Evolutionary conservation across 92 coral and sea anemone species (phyloP), one percentile per base, ranked within the genome.

Genomic region (Galaxea fascicularis): DNA sequence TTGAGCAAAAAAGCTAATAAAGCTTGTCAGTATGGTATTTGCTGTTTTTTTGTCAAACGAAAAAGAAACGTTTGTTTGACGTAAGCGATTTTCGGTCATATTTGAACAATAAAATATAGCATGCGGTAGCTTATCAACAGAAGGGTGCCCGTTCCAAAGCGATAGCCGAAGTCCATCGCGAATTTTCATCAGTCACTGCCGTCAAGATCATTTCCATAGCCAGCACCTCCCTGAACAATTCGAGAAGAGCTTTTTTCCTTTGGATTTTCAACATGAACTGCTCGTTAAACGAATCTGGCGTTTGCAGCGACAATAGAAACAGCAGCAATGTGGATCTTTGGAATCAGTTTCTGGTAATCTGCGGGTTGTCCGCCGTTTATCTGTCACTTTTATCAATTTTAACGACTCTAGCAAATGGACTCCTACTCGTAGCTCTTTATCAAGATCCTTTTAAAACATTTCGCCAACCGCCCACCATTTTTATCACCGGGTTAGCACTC

Each of bases 361-460:
- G 90, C 68, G 52, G 63, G 45, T 51, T 71, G 4, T 93, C 92
- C 18, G 92, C 90, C 10, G 68, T 90, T 73, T 90, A 84, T 81
- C 74, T 93, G 17, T 79, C 76, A 1, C 7, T 90, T 24, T 60
- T 93, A 45, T 86, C 94, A 49, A 54, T 86, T 15, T 26, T 90
- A 17, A 89, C 92, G 15, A 82, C 85, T 12, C 8, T 90, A 14
- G 73, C 96, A 3, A 93, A 93, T 74, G 92, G 92, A 10, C 27
- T 90, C 9, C 71, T 93, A 3, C 86, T 93, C 62, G 73, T 93
- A 56, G 91, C 89, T 11, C 51, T 93, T 12, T 88, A 90, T 56
- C 80, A 85, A 73, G 96, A 93, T 71, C 96, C 96, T 0, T 78
- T 81, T 74, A 88, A 76, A 17, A 46, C 72, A 39, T 79, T 89